Conservation (phyloP, 1,140 invertebrate genomes). For the Andrena cerasifolii region DNA sequence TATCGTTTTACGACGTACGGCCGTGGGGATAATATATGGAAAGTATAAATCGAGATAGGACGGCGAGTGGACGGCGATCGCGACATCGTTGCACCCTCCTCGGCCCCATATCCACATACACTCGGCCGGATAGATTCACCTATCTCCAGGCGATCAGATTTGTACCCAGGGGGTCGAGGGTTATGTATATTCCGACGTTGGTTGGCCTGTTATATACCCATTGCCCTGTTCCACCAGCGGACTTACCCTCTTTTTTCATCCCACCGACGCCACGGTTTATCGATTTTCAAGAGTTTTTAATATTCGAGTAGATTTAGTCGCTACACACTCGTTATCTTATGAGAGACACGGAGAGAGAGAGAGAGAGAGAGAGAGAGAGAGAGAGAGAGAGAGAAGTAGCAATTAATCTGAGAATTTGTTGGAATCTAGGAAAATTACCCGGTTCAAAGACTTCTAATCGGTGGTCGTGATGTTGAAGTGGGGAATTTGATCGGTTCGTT, state of each 20-base stretch:
- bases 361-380: too few species aligned
- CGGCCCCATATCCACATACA: slow-evolving; percentile 40
- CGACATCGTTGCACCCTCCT: slow-evolving; percentile 37
- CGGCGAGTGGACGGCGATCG: slow-evolving; percentile 16
- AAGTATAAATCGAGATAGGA: slow-evolving; percentile 66
- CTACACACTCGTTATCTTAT: too few species aligned
- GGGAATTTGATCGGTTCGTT: slow-evolving; percentile 24
- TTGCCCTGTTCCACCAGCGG: neutral
- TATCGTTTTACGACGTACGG: slow-evolving; percentile 60
- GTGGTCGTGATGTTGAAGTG: slow-evolving; percentile 16
- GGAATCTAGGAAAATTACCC: neutral
- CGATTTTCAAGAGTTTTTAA: too few species aligned
- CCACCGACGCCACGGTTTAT: neutral
- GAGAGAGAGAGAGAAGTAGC: neutral
- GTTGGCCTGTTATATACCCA: slow-evolving; percentile 1
- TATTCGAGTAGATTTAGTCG: too few species aligned
- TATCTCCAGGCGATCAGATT: slow-evolving; percentile 49
- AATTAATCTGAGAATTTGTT: neutral
- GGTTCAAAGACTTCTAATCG: slow-evolving; percentile 19
- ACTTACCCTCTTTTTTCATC: too few species aligned
- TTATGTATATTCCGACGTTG: slow-evolving; percentile 30
- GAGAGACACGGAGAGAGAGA: too few species aligned
- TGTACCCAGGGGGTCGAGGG: slow-evolving; percentile 22
- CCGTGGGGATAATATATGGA: slow-evolving; percentile 61
- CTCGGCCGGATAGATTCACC: slow-evolving; percentile 42